Conservation (phyloP, 2,113 vertebrate species). For the Climacteris rufus region DNA sequence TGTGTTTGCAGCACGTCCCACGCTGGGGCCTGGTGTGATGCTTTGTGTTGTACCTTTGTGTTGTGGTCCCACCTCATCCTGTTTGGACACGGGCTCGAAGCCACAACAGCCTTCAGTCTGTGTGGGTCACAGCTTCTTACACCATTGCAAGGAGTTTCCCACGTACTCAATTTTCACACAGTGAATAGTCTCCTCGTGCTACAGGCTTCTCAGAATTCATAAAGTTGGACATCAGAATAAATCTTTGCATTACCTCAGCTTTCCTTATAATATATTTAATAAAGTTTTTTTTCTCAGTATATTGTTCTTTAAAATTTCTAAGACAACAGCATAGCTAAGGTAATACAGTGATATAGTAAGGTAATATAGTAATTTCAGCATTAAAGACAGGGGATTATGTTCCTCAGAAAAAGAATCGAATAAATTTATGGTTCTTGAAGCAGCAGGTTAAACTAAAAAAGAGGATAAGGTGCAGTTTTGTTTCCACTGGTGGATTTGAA, state of each 20-base stretch:
- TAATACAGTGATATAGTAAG: too few species aligned
- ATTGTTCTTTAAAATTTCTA: not conserved
- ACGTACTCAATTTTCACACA: not conserved
- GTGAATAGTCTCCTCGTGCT: not conserved
- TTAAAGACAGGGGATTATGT: not conserved
- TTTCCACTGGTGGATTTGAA: not conserved
- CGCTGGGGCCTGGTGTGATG: not conserved
- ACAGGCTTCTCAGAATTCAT: not conserved
- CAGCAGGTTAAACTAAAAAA: not conserved
- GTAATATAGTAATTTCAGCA: not conserved
- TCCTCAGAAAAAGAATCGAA: not conserved
- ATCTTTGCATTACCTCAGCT: not conserved
- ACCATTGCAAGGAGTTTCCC: fast-evolving
- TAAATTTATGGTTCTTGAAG: not conserved
- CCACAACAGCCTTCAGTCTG: not conserved
- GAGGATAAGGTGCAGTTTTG: not conserved
- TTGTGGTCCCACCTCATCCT: not conserved
- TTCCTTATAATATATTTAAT: not conserved
- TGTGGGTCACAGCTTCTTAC: not conserved
- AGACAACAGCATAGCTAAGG: not conserved
- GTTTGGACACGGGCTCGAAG: not conserved
- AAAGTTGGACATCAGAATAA: not conserved
- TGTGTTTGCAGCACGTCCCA: not conserved
- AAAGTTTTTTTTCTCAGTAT: not conserved
- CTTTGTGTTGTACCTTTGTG: not conserved